Conservation (phyloP, 2,888 invertebrate species). For the Oligia latruncula region DNA sequence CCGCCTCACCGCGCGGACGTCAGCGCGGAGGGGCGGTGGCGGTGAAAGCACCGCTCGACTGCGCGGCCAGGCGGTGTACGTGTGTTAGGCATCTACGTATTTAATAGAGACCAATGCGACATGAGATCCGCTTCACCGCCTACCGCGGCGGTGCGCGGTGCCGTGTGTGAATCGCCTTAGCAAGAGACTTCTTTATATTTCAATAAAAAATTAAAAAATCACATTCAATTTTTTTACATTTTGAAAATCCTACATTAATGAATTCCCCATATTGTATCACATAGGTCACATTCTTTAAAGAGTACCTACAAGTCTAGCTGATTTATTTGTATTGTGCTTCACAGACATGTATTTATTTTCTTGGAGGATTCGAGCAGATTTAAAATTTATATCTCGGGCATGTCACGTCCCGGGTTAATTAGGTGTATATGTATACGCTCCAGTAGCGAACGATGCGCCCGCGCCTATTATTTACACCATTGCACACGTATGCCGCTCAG, state of each 20-base stretch:
- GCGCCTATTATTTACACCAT: slow-evolving; percentile 79
- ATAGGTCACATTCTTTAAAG: slow-evolving; percentile 17
- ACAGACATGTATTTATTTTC: slow-evolving; percentile 72
- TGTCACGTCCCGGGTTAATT: slow-evolving; percentile 87
- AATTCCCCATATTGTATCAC: slow-evolving; percentile 35
- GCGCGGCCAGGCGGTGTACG: too few species aligned
- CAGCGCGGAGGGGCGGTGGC: too few species aligned
- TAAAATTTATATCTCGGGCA: slow-evolving; percentile 85
- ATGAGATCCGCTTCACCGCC: too few species aligned
- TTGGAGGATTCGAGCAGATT: slow-evolving; percentile 79
- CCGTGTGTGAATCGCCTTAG: too few species aligned
- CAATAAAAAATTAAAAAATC: slow-evolving; percentile 1
- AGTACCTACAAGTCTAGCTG: background rate
- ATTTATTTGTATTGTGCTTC: slow-evolving; percentile 52
- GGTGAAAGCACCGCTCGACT: too few species aligned
- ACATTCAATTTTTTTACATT: background rate
- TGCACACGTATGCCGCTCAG: slow-evolving; percentile 75
- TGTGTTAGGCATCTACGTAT: too few species aligned
- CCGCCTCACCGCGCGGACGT: too few species aligned
- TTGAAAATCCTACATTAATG: slow-evolving; percentile 4
- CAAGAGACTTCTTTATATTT: too few species aligned
- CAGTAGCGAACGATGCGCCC: slow-evolving; percentile 70
- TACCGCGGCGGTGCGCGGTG: too few species aligned
- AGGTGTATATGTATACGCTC: slow-evolving; percentile 75
- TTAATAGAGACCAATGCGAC: too few species aligned